These are phyloP conservation scores for Odontomachus brunneus DNA, from an alignment of 1,140 invertebrate species.

Conservation along the genomic window DNA sequence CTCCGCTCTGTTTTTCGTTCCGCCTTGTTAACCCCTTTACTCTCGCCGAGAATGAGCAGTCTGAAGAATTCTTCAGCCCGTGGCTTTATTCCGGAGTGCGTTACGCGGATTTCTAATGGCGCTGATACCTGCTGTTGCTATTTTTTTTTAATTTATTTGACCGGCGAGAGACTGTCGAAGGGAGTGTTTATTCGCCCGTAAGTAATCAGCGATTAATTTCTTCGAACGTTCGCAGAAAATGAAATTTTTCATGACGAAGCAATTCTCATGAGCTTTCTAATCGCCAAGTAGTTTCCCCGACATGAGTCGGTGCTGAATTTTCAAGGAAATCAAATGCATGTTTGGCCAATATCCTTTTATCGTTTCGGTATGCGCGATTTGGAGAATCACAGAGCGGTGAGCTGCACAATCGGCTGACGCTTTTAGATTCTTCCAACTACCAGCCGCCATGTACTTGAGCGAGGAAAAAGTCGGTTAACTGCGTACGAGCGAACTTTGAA, in stretches of 20 bases:
- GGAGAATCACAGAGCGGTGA: conserved; percentile 7
- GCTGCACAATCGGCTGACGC: neutral
- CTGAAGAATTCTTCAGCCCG: conserved; percentile 61
- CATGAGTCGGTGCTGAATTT: too few relatives aligned
- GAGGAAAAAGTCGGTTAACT: conserved; percentile 59
- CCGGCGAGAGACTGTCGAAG: neutral
- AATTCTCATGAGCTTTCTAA: neutral
- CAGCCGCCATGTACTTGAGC: conserved; percentile 15
- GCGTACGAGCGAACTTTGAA: conserved; percentile 61
- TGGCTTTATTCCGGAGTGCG: conserved; percentile 25
- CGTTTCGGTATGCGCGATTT: neutral
- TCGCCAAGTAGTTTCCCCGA: too few relatives aligned
- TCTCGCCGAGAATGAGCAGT: conserved; percentile 61
- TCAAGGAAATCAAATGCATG: neutral
- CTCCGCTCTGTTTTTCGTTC: conserved; percentile 72
- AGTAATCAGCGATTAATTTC: too few relatives aligned
- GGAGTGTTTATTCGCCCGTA: too few relatives aligned
- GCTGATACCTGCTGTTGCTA: too few relatives aligned
- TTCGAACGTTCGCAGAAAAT: neutral
- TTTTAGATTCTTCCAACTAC: conserved; percentile 15
- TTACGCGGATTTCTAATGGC: conserved; percentile 36
- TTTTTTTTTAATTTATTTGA: neutral
- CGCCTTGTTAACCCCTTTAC: conserved; percentile 74
- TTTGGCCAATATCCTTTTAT: neutral
- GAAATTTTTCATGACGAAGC: neutral